These are phyloP conservation scores for Dryobota labecula DNA, from an alignment of 2,888 invertebrate species.

Conservation along the genomic window DNA sequence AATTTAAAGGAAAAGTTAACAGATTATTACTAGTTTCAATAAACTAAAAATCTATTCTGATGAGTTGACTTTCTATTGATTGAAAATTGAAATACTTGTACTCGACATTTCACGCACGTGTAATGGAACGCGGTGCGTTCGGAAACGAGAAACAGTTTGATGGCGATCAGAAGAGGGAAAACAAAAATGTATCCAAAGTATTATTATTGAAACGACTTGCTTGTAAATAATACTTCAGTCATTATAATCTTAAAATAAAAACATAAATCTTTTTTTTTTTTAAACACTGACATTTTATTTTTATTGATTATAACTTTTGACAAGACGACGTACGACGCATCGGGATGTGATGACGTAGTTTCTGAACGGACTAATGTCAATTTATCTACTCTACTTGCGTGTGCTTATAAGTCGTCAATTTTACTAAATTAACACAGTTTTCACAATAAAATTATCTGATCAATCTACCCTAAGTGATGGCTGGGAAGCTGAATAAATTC, in stretches of 20 bases:
- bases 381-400: conserved; percentile 74
- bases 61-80: not conserved
- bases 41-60: not conserved
- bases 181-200: not conserved
- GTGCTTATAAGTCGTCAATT: conserved; percentile 77
- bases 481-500: conserved; percentile 91
- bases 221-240: not conserved
- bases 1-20: not conserved
- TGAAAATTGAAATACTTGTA: not conserved
- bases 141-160: conserved; percentile 14
- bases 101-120: not conserved
- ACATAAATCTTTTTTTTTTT: accelerated
- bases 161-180: not conserved
- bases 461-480: conserved; percentile 80
- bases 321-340: conserved; percentile 51
- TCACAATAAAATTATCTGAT: conserved; percentile 63
- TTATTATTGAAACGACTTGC: not conserved
- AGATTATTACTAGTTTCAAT: no score
- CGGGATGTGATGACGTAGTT: conserved; percentile 46
- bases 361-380: conserved; percentile 72
- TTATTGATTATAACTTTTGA: conserved; percentile 56
- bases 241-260: not conserved
- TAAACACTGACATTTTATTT: not conserved
- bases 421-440: conserved; percentile 67
- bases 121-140: conserved; percentile 44